Conservation (phyloP, 2,113 vertebrate species). For the Gallinago paraguaiae region DNA sequence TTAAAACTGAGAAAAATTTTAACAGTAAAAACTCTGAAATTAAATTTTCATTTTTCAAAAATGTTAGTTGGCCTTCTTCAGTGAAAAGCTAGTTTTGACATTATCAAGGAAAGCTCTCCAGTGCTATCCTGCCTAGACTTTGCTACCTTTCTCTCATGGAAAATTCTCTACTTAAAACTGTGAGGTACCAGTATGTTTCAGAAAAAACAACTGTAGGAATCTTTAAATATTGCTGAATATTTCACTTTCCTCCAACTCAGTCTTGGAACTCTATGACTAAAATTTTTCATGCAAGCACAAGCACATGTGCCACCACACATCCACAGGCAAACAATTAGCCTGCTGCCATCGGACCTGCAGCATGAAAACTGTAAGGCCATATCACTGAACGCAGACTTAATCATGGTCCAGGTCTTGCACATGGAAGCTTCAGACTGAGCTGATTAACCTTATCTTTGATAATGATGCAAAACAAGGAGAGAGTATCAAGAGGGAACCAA, state of each 20-base stretch:
- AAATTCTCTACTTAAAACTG: not conserved
- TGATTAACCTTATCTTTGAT: not conserved
- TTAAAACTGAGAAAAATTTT: not conserved
- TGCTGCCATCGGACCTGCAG: not conserved
- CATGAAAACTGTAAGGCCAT: not conserved
- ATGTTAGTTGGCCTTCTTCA: not conserved
- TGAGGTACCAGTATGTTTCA: accelerated
- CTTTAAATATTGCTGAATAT: not conserved
- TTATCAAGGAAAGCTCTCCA: not conserved
- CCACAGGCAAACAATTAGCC: not conserved
- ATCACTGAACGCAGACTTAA: not conserved
- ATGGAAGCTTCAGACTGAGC: not conserved
- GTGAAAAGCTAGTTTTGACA: not conserved
- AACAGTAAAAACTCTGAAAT: not conserved
- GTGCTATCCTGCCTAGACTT: not conserved
- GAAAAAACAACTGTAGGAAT: not conserved
- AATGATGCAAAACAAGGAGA: not conserved
- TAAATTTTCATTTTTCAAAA: not conserved
- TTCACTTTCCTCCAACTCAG: not conserved
- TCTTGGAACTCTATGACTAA: not conserved
- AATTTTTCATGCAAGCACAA: not conserved
- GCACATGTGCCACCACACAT: not conserved
- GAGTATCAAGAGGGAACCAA: not conserved
- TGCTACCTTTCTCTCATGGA: not conserved
- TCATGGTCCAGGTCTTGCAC: not conserved